Conservation (phyloP, 2,113 vertebrate genomes). For the cat (Felis catus) region F.catus_Fca126_mat1.0 CM031414.1:25410001-25410500, state of each 20-base stretch:
- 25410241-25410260: too few relatives aligned
- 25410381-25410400: neutral
- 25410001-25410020: neutral
- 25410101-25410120: too few relatives aligned
- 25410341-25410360: conserved; percentile 2
- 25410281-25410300: too few relatives aligned
- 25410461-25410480: neutral
- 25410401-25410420: neutral
- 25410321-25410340: neutral
- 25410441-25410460: neutral
- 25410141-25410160: too few relatives aligned
- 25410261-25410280: too few relatives aligned
- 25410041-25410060: neutral
- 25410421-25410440: neutral
- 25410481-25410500: neutral
- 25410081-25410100: neutral
- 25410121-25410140: too few relatives aligned
- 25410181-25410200: too few relatives aligned
- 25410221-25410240: too few relatives aligned
- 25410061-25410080: neutral
- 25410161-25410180: too few relatives aligned
- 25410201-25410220: too few relatives aligned
- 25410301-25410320: neutral
- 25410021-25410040: neutral
- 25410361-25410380: neutral